Conservation (phyloP, 2,888 invertebrate genomes). For the Ethmia dodecea region DNA sequence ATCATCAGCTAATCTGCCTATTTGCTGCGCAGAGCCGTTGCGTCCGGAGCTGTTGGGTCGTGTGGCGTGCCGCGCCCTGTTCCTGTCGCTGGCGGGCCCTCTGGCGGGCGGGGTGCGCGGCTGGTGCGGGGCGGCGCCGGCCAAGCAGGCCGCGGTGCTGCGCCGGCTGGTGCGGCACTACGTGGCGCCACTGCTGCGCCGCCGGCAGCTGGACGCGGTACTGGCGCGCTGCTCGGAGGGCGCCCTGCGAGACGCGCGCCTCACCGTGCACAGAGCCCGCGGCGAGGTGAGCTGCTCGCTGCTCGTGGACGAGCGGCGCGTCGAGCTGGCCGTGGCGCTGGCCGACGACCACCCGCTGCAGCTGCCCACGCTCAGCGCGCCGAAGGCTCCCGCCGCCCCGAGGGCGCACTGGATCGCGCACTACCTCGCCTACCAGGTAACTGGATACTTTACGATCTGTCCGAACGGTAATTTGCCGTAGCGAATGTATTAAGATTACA, state of each 20-base stretch:
- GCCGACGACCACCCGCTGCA: conserved; percentile 91
- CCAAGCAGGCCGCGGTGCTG: conserved; percentile 53
- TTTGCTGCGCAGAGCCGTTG: conserved; percentile 15
- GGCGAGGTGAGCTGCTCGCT: conserved; percentile 79
- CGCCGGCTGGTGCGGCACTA: conserved; percentile 73
- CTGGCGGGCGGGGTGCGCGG: conserved; percentile 79
- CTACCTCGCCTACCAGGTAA: conserved; percentile 91
- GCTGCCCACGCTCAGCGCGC: conserved; percentile 39
- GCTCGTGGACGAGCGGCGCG: conserved; percentile 87
- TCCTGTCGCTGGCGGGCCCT: conserved; percentile 78
- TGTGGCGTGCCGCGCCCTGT: conserved; percentile 81
- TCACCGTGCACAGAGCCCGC: conserved; percentile 4
- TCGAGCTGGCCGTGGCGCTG: conserved; percentile 87
- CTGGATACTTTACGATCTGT: too few relatives aligned
- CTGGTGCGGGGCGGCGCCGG: conserved; percentile 92
- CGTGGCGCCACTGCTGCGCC: conserved; percentile 29
- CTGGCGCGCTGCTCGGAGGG: background rate
- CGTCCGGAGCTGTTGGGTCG: conserved; percentile 71
- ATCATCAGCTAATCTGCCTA: too few relatives aligned
- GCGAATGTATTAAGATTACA: too few relatives aligned
- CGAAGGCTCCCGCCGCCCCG: conserved; percentile 20
- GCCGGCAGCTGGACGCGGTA: background rate
- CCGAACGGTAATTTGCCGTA: too few relatives aligned
- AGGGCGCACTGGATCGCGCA: conserved; percentile 79
- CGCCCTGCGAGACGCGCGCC: conserved; percentile 11